Conservation (phyloP, 2,113 vertebrate genomes). For the Amblyopsis rosae region DNA sequence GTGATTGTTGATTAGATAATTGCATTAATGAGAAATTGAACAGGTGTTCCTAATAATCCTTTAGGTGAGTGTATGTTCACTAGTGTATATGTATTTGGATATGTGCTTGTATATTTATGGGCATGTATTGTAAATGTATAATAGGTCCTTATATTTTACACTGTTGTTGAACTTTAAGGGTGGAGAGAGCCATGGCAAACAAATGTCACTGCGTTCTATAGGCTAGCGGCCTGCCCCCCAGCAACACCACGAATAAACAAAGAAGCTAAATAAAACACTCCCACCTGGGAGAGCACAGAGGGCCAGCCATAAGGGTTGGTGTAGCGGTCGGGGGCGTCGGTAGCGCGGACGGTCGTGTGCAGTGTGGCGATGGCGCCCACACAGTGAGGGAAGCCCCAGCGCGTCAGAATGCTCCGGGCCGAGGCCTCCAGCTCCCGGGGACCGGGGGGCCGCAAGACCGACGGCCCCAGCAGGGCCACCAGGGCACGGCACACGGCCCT, state of each 20-base stretch:
- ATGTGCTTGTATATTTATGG: no score
- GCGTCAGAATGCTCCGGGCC: constrained; percentile 58
- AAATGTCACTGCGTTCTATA: no score
- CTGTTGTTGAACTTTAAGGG: no score
- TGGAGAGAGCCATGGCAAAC: no score
- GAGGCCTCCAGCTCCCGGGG: constrained; percentile 72
- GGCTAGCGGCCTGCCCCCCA: not conserved
- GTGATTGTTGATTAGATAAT: no score
- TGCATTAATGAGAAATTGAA: no score
- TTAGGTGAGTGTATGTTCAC: no score
- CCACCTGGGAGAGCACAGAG: constrained; percentile 73
- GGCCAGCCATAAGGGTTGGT: constrained; percentile 79
- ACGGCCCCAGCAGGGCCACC: constrained; percentile 70
- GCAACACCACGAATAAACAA: not conserved
- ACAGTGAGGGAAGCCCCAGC: constrained; percentile 78
- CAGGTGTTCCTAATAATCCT: no score
- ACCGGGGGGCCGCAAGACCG: constrained; percentile 64
- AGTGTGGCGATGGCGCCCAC: constrained; percentile 73
- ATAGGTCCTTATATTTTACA: no score
- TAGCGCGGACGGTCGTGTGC: constrained; percentile 79
- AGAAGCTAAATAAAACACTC: not conserved
- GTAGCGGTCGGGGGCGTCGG: constrained; percentile 69
- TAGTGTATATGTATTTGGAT: no score
- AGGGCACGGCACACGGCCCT: constrained; percentile 81
- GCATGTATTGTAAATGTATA: no score